Evolutionary conservation across 2,888 invertebrate genomes (phyloP), one percentile per base, ranked within the genome.

Genomic region (Apamea monoglypha): DNA sequence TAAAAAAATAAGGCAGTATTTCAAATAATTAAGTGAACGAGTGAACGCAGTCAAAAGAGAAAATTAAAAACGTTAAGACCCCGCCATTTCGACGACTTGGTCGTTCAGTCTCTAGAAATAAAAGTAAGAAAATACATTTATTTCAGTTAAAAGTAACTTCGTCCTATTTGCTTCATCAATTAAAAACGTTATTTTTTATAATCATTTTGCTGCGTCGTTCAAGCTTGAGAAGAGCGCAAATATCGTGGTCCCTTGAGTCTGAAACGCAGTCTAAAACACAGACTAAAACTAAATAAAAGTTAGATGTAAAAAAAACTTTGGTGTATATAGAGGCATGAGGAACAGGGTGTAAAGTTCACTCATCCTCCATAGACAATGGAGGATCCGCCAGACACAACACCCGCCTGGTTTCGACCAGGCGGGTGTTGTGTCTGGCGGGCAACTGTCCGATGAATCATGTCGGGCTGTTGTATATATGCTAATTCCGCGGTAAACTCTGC

Each of bases 141-240:
- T 36, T 56, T n/a, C 36, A 59, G 71, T 18, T 70, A 18, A 66
- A n/a, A 47, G 16, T 56, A 47, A 50, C 25, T 76, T 29, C 8
- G 44, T 53, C 3, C 1, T 67, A 47, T 76, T 81, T 76, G 44
- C 18, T 61, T 53, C 59, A 67, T 64, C 59, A 66, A 61, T 81
- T 81, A 75, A 21, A 63, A 73, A 32, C 14, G 61, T 70, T 66
- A 25, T 81, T 81, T 81, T 63, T 75, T 53, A 10, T 18, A n/a
- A 61, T 70, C 36, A 70, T 71, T 71, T 66, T 53, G 18, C 14
- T 56, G n/a, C 21, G 18, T 56, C 36, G 14, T 56, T 36, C 25
- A 56, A 63, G 56, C 14, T 7, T 69, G 8, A 68, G 18, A 14
- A 16, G 14, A 40, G 36, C 0, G 6, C 5, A 64, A 81, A 76